A percentile compares a stretch with the other conserved stretches of the same genome.
phyloP scores from a whole-genome alignment of 2,113 vertebrate genomes.

The Caranx melampygus region DNA sequence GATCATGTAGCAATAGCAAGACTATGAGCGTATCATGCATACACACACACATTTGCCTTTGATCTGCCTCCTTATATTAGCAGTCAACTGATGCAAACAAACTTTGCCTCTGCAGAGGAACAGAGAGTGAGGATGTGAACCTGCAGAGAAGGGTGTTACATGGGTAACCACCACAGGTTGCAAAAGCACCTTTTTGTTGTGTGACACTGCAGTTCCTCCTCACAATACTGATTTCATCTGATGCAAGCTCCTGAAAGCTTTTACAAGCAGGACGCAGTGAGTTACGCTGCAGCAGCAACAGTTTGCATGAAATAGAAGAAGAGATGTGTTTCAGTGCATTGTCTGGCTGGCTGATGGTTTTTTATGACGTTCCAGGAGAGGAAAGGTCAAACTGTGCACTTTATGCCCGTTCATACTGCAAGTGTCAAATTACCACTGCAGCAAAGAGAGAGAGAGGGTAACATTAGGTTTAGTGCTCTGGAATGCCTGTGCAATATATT shows the following conservation, averaged over 20 bases:
- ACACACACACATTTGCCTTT: no score
- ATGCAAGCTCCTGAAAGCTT: neutral
- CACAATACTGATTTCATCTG: neutral
- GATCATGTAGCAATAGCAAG: no score
- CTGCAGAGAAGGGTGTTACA: no score
- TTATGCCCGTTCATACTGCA: constrained; percentile 31
- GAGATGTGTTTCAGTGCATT: neutral
- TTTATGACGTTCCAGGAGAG: neutral
- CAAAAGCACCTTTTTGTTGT: neutral
- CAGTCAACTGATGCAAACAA: neutral
- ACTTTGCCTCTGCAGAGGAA: no score
- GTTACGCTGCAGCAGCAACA: neutral
- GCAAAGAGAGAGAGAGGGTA: neutral
- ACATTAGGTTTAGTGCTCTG: neutral
- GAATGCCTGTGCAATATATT: constrained; percentile 43
- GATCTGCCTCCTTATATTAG: neutral
- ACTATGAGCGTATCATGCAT: no score
- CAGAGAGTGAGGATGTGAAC: neutral
- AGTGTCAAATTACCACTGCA: neutral
- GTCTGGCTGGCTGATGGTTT: constrained; percentile 33
- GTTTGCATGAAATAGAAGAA: constrained; percentile 16
- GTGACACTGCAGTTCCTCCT: neutral
- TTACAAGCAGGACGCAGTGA: neutral
- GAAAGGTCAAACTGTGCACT: constrained; percentile 26
- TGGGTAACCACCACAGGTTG: neutral